A percentile compares a stretch with the other conserved stretches of the same genome.
Evolutionary conservation across 1,140 invertebrate genomes (phyloP).

Genomic region (Nylanderia fulva): DNA sequence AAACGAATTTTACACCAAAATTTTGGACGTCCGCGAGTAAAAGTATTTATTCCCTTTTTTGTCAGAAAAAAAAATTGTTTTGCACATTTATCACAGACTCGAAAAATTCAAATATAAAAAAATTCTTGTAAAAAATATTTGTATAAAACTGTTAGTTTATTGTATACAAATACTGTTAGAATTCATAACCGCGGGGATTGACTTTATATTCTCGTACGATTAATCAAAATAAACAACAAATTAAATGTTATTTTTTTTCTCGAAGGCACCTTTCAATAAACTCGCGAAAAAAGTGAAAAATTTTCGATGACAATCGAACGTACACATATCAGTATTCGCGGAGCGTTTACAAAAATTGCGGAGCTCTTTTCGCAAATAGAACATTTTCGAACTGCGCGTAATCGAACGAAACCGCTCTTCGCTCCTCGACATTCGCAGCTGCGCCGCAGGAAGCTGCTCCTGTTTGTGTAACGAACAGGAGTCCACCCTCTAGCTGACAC

Average conservation of each 20-base stretch:
- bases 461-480: not conserved
- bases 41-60: slow-evolving; percentile 3
- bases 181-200: not conserved
- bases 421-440: slow-evolving; percentile 9
- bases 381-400: not conserved
- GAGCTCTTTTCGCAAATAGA: slow-evolving; percentile 17
- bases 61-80: not conserved
- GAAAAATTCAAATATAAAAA: slow-evolving; percentile 7
- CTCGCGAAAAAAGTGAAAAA: not conserved
- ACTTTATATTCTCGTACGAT: not conserved
- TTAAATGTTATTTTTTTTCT: not conserved
- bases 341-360: not conserved
- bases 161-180: not conserved
- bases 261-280: not conserved
- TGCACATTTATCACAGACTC: not conserved
- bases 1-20: slow-evolving; percentile 34
- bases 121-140: not conserved
- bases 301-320: slow-evolving; percentile 15
- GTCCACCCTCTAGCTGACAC: not conserved
- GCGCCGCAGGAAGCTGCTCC: not conserved
- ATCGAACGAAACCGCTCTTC: slow-evolving; percentile 18
- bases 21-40: not conserved
- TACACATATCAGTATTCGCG: not conserved
- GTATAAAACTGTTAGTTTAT: not conserved
- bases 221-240: slow-evolving; percentile 5